A percentile compares a stretch with the other conserved stretches of the same genome.
These are phyloP conservation scores for Poecilia wingei DNA, from an alignment of 2,797 vertebrate species.

Conservation along the genomic window DNA sequence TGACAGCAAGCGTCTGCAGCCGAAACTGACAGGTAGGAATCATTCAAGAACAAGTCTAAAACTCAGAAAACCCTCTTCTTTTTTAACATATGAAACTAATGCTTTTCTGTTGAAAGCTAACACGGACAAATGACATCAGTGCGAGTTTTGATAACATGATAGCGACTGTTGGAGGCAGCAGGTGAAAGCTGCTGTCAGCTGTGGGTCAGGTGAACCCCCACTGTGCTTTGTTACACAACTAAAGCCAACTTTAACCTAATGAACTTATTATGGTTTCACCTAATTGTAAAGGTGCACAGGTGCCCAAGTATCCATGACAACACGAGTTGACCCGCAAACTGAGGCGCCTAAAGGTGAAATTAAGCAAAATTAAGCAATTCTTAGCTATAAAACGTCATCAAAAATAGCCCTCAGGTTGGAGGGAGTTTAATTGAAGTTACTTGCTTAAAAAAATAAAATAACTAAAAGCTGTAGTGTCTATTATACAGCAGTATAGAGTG, in stretches of 20 bases:
- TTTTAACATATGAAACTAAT: neutral
- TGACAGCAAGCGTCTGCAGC: constrained; percentile 53
- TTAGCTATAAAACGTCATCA: neutral
- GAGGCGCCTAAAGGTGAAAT: neutral
- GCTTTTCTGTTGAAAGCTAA: neutral
- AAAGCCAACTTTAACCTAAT: neutral
- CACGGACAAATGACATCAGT: neutral
- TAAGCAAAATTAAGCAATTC: neutral
- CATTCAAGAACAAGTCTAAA: neutral
- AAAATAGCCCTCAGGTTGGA: neutral
- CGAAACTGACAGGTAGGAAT: constrained; percentile 67
- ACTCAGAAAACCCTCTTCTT: neutral
- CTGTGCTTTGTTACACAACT: neutral
- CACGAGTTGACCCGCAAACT: neutral
- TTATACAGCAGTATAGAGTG: neutral
- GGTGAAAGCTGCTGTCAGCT: neutral
- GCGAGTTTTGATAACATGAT: no score
- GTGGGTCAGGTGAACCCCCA: neutral
- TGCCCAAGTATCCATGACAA: neutral
- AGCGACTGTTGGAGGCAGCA: neutral
- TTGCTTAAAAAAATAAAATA: neutral
- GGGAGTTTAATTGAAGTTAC: neutral
- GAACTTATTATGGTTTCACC: neutral
- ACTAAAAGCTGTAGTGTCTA: neutral
- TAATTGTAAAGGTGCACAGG: neutral